Conservation (phyloP, 2,797 vertebrate genomes). For the Lepilemur ruficaudatus region DNA sequence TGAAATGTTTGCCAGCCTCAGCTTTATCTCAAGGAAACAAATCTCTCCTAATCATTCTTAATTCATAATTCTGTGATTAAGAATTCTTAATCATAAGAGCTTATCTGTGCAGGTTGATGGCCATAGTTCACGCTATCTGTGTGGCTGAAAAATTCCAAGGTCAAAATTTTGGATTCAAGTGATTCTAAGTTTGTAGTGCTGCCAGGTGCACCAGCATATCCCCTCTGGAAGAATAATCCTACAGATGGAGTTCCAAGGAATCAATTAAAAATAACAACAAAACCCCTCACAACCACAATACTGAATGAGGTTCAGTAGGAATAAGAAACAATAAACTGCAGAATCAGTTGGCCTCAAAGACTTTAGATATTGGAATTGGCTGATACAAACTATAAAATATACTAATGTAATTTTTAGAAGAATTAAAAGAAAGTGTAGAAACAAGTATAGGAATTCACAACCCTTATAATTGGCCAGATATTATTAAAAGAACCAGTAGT, state of each 20-base stretch:
- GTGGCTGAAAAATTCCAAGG: neutral
- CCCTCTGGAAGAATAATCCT: neutral
- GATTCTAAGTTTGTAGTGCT: neutral
- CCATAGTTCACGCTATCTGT: neutral
- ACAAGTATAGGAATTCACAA: neutral
- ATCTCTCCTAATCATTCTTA: neutral
- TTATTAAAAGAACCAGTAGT: neutral
- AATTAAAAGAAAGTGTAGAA: conserved; percentile 10
- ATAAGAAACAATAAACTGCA: neutral
- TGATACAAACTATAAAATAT: conserved; percentile 2
- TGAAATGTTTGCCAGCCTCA: neutral
- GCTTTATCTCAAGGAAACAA: neutral
- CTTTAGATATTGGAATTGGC: neutral
- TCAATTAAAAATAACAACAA: neutral
- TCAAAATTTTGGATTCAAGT: neutral
- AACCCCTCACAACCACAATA: neutral
- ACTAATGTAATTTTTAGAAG: neutral
- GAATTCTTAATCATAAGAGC: neutral
- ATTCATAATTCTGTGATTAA: neutral
- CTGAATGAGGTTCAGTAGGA: neutral
- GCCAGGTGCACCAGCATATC: neutral
- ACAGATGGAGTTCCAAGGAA: neutral
- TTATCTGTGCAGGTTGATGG: neutral
- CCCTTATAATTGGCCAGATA: neutral
- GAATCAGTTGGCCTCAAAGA: neutral